Evolutionary conservation across 1,140 invertebrate genomes (phyloP), one percentile per base, ranked within the genome.

Genomic region (Cepaea nemoralis): DNA sequence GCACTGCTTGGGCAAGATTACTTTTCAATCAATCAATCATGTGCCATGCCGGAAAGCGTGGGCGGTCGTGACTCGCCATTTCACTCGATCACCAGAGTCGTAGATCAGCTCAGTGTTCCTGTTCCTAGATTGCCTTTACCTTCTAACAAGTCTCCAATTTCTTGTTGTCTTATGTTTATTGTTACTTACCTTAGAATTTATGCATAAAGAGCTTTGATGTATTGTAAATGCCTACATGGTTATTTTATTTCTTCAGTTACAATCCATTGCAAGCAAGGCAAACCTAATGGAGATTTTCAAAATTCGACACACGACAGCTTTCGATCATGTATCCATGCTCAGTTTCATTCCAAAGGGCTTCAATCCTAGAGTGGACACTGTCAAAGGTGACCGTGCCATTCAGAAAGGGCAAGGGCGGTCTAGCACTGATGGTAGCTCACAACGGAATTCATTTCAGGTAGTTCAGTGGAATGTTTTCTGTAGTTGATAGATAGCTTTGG

Each of bases 291-390:
- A 90, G 35, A 81, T 77, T 19, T 91, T 91, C 80, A 90, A 88
- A 81, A 87, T 89, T 27, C 78, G 81, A 14, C 89, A 91, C 77
- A 86, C 85, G 0, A 63, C 86, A 14, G 83, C 86, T 1, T 84
- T 89, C n/a, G 91, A 91, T 77, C 84, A 81, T 67, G 77, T 91
- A 27, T 88, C 89, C 35, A 39, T 81, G 39, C 81, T 91, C 6
- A 87, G 85, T 74, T 90, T 91, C 74, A 88, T 91, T 35, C 89
- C 90, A 0, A 85, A 85, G 33, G 83, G 87, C 0, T 91, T 91
- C 82, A 90, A 88, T 63, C 89, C 90, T 5, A 85, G 86, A 77
- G 82, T 88, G 55, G 87, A 89, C 12, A 73, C 55, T 76, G 85
- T 87, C 77, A 85, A 70, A 75, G 81, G 63, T 22, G 86, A 87